Percentiles rank a stretch among this genome's conserved stretches.
Conservation (phyloP, 2,113 vertebrate genomes). For the Circaetus gallicus region DNA sequence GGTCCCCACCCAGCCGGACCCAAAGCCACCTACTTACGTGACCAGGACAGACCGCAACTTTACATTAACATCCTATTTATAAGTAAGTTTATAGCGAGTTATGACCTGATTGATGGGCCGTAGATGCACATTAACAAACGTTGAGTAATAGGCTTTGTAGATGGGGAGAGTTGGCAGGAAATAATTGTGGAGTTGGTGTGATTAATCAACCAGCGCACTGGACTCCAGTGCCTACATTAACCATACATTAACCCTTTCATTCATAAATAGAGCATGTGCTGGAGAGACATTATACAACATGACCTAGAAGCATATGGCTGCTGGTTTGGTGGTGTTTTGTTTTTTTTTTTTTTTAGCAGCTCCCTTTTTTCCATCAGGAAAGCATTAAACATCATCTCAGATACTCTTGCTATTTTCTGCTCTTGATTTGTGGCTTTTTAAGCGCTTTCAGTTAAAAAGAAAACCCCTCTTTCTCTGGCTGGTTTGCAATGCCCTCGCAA, state of each 20-base stretch:
- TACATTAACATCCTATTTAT: background rate
- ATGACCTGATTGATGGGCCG: rapidly evolving
- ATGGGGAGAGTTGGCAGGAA: background rate
- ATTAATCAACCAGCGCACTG: background rate
- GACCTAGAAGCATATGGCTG: background rate
- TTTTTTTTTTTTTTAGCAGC: background rate
- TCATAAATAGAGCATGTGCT: background rate
- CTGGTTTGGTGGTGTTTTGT: background rate
- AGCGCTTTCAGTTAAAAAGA: background rate
- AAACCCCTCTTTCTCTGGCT: background rate
- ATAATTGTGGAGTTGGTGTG: background rate
- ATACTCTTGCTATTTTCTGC: background rate
- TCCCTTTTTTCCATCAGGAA: background rate
- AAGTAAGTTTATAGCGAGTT: background rate
- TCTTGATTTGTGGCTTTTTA: background rate
- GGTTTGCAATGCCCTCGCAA: background rate
- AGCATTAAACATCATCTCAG: background rate
- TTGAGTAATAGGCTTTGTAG: background rate
- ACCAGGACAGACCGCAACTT: rapidly evolving
- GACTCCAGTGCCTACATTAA: background rate
- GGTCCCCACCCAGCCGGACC: background rate
- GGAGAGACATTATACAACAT: rapidly evolving
- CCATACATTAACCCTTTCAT: conserved; percentile 15
- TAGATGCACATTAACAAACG: background rate
- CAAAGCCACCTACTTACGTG: background rate